Evolutionary conservation across 2,113 vertebrate species (phyloP).

Genomic region (Ramphastos sulfuratus): DNA sequence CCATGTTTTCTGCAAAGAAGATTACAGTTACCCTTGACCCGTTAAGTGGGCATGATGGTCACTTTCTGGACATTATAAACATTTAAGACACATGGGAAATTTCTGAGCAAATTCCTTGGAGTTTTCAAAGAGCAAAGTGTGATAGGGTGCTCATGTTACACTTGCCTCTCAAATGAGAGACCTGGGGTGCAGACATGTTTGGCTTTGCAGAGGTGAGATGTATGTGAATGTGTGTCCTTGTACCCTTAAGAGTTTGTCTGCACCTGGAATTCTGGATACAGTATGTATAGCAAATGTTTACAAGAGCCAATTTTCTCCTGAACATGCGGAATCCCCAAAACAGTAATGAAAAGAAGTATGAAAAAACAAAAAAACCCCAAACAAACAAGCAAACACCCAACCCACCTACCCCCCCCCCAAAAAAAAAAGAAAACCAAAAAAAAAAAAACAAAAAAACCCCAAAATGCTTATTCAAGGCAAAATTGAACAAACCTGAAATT

Average conservation of each 20-base stretch:
- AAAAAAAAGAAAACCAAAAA: no score
- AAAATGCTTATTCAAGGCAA: not conserved
- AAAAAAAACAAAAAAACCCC: not conserved
- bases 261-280: not conserved
- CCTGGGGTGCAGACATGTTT: not conserved
- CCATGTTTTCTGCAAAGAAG: not conserved
- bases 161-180: not conserved
- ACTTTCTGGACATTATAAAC: not conserved
- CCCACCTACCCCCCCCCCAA: no score
- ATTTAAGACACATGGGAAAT: not conserved
- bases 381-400: no score
- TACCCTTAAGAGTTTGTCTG: not conserved
- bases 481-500: not conserved
- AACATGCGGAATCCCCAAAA: not conserved
- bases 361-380: not conserved
- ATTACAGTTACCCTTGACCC: not conserved
- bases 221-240: fast-evolving
- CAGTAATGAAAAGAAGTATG: not conserved
- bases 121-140: not conserved
- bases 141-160: not conserved
- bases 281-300: not conserved
- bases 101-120: not conserved
- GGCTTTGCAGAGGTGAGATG: not conserved
- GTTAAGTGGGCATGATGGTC: not conserved
- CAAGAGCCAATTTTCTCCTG: not conserved